Evolutionary conservation across 2,888 invertebrate genomes (phyloP), one percentile per base, ranked within the genome.

Genomic region (Rhodophaea formosa): DNA sequence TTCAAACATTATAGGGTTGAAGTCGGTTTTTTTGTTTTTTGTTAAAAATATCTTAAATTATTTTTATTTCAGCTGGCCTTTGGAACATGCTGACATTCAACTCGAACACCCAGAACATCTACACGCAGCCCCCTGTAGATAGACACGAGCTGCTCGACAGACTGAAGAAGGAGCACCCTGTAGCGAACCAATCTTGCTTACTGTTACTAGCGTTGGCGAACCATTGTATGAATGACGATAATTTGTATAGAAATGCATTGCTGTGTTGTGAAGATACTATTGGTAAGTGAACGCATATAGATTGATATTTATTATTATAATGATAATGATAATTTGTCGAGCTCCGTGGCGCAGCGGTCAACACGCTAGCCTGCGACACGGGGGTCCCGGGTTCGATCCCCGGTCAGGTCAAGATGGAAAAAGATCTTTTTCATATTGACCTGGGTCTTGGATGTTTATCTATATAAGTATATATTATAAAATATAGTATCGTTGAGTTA

Each of bases 151-250:
- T 93, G 5, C 79, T 89, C 0, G 84, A 86, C 23, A 77, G 92
- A 39, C 83, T 93, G 57, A 92, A 92, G 51, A 86, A 80, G 8
- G 93, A 94, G 66, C 94, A 95, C 60, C 96, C 96, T 0, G 90
- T 99, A 64, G 97, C 98, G 58, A 97, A 96, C 88, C 97, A 98
- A 86, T 97, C 98, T 66, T 93, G 98, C 60, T 90, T 99, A 23
- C 90, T 99, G 52, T 91, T 98, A 30, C 91, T 99, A 59, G 95
- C 98, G 46, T 85, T 99, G 61, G 95, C 97, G 10, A 98, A 98
- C 89, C 98, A 98, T 81, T 98, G 97, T 80, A 96, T 96, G 45
- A 93, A 94, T 14, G 84, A 86, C 0, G 92, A 93, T 12, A 99
- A 99, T 83, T 94, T 97, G 42, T 99, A 98, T 80, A 93, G 99